Percentiles rank a stretch among this genome's conserved stretches.
These are phyloP conservation scores for Melanogrammus aeglefinus DNA, from an alignment of 2,797 vertebrate genomes.

Conservation along the genomic window DNA sequence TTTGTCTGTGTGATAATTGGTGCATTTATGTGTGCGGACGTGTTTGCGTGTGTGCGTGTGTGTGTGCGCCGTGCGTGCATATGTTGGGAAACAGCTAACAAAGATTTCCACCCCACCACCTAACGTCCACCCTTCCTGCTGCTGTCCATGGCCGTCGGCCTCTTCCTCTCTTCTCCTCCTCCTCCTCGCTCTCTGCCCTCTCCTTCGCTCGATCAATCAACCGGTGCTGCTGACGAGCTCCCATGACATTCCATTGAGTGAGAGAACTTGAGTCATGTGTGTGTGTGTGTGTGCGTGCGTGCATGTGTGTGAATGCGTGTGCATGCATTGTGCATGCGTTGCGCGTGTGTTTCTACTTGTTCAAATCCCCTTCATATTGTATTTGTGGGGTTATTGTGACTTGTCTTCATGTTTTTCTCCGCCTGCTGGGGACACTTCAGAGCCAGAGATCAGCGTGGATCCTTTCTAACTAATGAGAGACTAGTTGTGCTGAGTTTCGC, in stretches of 20 bases:
- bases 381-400: not conserved
- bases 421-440: not conserved
- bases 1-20: conserved; percentile 13
- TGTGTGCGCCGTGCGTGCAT: not conserved
- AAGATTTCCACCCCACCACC: conserved; percentile 78
- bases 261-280: conserved; percentile 55
- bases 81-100: conserved; percentile 42
- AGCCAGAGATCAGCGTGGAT: not conserved
- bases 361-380: not conserved
- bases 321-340: not conserved
- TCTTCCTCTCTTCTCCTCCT: conserved; percentile 55
- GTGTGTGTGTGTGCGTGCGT: conserved; percentile 5
- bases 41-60: conserved; percentile 10
- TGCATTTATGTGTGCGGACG: no score
- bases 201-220: conserved; percentile 66
- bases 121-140: conserved; percentile 59
- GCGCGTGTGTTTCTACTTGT: not conserved
- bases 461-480: not conserved
- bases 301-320: conserved; percentile 15
- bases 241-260: conserved; percentile 58
- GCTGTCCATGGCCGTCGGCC: conserved; percentile 72
- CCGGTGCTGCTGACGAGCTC: conserved; percentile 64
- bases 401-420: not conserved
- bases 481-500: not conserved
- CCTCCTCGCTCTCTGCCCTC: conserved; percentile 17